Conservation (phyloP, 2,888 invertebrate genomes). For the Unio pictorum region DNA sequence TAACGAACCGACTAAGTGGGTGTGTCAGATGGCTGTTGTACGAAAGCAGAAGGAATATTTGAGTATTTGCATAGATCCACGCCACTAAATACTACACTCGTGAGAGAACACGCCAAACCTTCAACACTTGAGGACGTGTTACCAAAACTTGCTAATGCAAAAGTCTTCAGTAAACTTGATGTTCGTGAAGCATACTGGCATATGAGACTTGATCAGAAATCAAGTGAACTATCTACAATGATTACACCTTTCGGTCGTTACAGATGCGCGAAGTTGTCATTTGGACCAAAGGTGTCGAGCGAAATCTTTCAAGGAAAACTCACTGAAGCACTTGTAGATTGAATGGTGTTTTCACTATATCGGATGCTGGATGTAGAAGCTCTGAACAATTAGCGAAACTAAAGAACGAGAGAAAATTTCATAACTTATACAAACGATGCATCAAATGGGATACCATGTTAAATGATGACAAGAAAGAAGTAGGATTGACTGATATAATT, state of each 20-base stretch:
- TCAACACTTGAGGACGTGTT: slow-evolving; percentile 40
- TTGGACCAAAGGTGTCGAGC: slow-evolving; percentile 23
- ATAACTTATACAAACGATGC: background rate
- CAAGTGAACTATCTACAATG: slow-evolving; percentile 36
- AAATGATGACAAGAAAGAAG: slow-evolving; percentile 1
- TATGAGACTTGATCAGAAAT: slow-evolving; percentile 24
- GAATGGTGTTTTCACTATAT: slow-evolving; percentile 17
- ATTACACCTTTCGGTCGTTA: slow-evolving; percentile 43
- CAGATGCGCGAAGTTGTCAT: slow-evolving; percentile 23
- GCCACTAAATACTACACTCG: slow-evolving; percentile 27
- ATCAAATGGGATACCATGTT: background rate
- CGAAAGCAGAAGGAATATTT: slow-evolving; percentile 12
- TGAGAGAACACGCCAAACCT: slow-evolving; percentile 22
- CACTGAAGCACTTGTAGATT: slow-evolving; percentile 21
- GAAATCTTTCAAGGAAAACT: slow-evolving; percentile 33
- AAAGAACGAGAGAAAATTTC: slow-evolving; percentile 20
- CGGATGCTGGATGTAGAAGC: slow-evolving; percentile 20
- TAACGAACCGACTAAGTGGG: slow-evolving; percentile 21
- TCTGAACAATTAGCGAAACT: slow-evolving; percentile 12
- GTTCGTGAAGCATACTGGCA: slow-evolving; percentile 39
- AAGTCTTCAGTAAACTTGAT: slow-evolving; percentile 41
- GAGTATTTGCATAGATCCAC: slow-evolving; percentile 31
- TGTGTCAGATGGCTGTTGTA: slow-evolving; percentile 23
- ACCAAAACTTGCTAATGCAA: slow-evolving; percentile 22
- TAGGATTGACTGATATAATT: slow-evolving; percentile 6